A percentile compares a stretch with the other conserved stretches of the same genome.
Conservation (phyloP, 2,113 vertebrate genomes). For the Donacobius atricapilla region DNA sequence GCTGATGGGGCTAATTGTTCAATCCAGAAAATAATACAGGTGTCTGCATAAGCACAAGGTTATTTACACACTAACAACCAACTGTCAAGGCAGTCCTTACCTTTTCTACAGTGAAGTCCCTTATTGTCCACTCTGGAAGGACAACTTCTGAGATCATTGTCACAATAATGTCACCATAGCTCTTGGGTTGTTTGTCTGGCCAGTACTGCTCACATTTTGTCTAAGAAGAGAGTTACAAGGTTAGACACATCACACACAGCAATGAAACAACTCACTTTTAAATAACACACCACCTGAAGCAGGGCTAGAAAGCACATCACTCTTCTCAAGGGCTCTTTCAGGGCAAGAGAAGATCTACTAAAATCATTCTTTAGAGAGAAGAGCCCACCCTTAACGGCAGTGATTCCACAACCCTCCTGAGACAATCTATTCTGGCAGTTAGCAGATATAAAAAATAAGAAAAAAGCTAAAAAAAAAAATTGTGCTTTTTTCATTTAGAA, state of each 20-base stretch:
- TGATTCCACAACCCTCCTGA: neutral
- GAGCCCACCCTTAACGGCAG: neutral
- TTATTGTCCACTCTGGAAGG: conserved; percentile 92
- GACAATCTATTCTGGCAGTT: neutral
- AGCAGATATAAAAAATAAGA: neutral
- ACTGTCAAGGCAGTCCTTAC: conserved; percentile 64
- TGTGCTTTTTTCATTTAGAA: neutral
- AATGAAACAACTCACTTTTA: neutral
- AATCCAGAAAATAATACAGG: neutral
- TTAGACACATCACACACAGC: neutral
- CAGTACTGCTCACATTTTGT: conserved; percentile 97
- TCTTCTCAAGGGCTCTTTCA: neutral
- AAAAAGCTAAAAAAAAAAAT: neutral
- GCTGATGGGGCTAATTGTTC: neutral
- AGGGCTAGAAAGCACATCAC: neutral
- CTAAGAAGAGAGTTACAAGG: conserved; percentile 64
- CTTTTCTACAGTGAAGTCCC: conserved; percentile 88
- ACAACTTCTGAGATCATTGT: conserved; percentile 78
- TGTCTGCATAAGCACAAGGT: neutral
- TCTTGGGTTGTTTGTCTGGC: conserved; percentile 76
- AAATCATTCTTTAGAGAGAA: neutral
- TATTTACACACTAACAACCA: neutral
- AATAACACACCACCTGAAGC: neutral
- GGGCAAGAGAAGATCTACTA: neutral
- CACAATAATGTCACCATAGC: conserved; percentile 81